phyloP scores from a whole-genome alignment of 2,888 invertebrate species.

The Venusia cambrica region DNA sequence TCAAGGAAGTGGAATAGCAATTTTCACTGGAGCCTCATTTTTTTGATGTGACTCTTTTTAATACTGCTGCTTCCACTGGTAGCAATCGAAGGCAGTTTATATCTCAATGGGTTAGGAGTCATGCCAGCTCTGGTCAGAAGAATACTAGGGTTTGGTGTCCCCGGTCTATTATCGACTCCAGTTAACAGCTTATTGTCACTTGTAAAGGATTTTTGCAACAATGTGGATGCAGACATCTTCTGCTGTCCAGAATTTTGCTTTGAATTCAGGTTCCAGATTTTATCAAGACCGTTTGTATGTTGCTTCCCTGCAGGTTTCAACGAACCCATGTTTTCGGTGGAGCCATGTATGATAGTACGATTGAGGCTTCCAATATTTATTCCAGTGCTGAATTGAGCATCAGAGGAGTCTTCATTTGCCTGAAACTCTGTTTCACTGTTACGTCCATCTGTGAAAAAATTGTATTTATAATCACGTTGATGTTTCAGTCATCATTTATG shows the following conservation, averaged over 20 bases:
- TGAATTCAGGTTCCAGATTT: conserved; percentile 54
- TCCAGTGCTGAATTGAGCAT: conserved; percentile 82
- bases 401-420: conserved; percentile 87
- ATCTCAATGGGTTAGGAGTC: conserved; percentile 73
- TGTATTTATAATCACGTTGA: too few species aligned
- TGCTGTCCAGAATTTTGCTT: conserved; percentile 68
- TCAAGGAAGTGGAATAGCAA: too few species aligned
- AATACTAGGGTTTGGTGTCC: conserved; percentile 64
- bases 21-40: conserved; percentile 89
- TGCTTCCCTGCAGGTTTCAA: conserved; percentile 72
- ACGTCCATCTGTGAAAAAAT: conserved; percentile 83
- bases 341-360: conserved; percentile 76
- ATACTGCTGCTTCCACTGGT: conserved; percentile 79
- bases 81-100: conserved; percentile 64
- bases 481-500: too few species aligned
- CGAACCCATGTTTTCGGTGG: conserved; percentile 70
- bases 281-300: conserved; percentile 73
- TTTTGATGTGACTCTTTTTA: conserved; percentile 90
- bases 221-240: conserved; percentile 55
- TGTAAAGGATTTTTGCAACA: conserved; percentile 65
- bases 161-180: conserved; percentile 68
- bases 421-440: conserved; percentile 95
- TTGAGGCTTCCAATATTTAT: conserved; percentile 68
- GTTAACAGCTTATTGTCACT: conserved; percentile 67
- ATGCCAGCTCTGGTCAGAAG: conserved; percentile 59